Evolutionary conservation across 1,140 invertebrate genomes (phyloP).

Genomic region (Cherax quadricarinatus): DNA sequence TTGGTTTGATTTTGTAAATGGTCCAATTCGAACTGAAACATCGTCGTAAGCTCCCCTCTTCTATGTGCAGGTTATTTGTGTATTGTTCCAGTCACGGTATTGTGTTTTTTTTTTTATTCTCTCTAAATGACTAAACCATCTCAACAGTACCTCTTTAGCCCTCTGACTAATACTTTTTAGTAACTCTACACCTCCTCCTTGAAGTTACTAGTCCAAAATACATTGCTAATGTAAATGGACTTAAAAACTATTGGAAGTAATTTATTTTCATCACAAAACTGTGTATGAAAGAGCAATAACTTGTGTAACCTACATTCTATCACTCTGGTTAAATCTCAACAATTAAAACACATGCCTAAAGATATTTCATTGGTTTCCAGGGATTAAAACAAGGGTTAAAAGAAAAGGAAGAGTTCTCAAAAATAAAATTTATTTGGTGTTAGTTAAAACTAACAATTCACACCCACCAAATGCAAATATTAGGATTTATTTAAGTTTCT

Average conservation of each 20-base stretch:
- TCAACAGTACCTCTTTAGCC: too few relatives aligned
- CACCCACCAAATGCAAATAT: constrained; percentile 17
- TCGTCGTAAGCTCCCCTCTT: too few relatives aligned
- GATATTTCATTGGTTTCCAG: background rate
- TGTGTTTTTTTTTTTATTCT: too few relatives aligned
- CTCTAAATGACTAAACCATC: too few relatives aligned
- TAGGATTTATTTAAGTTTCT: background rate
- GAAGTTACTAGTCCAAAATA: too few relatives aligned
- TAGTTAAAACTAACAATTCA: constrained; percentile 32
- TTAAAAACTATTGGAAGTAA: background rate
- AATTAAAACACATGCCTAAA: background rate
- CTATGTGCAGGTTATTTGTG: too few relatives aligned
- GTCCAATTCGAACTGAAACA: too few relatives aligned
- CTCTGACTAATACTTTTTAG: too few relatives aligned
- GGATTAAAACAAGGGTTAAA: background rate
- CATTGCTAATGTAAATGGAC: too few relatives aligned
- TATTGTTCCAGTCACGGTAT: too few relatives aligned
- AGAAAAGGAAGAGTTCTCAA: background rate
- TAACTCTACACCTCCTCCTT: too few relatives aligned
- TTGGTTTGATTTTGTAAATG: too few relatives aligned
- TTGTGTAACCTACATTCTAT: background rate
- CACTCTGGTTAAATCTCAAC: background rate
- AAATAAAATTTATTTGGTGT: constrained; percentile 46
- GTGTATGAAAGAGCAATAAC: background rate
- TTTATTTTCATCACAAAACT: background rate